phyloP scores from a whole-genome alignment of 2,113 vertebrate species.

The Catharus minimus region DNA sequence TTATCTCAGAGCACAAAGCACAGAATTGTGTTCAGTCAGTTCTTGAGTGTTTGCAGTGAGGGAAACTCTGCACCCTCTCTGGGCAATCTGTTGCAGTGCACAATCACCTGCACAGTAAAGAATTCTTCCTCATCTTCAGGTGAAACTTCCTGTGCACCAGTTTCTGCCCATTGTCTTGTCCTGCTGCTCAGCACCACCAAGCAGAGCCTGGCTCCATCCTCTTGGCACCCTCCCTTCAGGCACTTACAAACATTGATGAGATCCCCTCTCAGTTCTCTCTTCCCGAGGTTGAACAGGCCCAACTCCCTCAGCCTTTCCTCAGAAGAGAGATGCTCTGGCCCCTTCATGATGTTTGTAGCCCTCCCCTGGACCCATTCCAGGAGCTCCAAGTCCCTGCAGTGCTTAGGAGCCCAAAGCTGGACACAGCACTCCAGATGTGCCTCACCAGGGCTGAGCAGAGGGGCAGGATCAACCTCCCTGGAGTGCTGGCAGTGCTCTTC shows the following conservation, averaged over 20 bases:
- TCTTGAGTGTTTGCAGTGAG: not conserved
- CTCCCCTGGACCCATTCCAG: too few species aligned
- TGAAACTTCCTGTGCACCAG: not conserved
- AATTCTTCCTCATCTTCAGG: too few species aligned
- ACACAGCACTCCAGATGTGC: too few species aligned
- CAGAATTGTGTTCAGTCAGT: rapidly evolving
- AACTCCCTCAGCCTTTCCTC: too few species aligned
- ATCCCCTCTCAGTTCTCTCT: too few species aligned
- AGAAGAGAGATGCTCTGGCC: too few species aligned
- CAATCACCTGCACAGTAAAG: too few species aligned
- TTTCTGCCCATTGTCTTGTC: not conserved
- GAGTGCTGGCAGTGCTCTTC: not conserved
- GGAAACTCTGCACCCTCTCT: rapidly evolving
- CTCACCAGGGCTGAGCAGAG: not conserved
- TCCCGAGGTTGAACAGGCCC: too few species aligned
- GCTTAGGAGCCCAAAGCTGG: too few species aligned
- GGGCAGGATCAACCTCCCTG: not conserved
- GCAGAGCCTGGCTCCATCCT: not conserved
- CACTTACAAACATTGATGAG: not conserved
- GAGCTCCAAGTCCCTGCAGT: too few species aligned
- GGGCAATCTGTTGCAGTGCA: too few species aligned
- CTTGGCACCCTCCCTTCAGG: not conserved
- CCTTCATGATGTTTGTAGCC: too few species aligned
- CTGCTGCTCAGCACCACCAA: not conserved
- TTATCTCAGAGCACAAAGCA: not conserved